Percentiles rank a stretch among this genome's conserved stretches.
These are phyloP conservation scores for Microtus montanus DNA, from an alignment of 2,113 vertebrate species.

Conservation along the genomic window DNA sequence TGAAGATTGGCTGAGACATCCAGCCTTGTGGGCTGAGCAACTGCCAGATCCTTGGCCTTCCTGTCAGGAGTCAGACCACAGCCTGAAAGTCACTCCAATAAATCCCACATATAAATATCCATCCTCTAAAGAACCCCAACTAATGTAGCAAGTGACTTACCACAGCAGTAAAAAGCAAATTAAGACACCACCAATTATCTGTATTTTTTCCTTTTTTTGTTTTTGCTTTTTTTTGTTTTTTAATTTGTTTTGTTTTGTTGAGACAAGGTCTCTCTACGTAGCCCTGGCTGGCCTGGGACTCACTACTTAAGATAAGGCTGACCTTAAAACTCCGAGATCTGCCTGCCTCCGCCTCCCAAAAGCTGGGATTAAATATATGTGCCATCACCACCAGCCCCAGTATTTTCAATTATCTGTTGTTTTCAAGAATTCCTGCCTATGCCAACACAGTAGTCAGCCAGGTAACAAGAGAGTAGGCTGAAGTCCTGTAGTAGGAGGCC, in stretches of 20 bases:
- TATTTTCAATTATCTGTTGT: conserved; percentile 6
- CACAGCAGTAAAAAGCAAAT: background rate
- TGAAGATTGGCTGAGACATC: background rate
- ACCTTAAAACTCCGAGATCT: background rate
- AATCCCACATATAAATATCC: background rate
- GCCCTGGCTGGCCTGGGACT: background rate
- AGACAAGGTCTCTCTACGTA: background rate
- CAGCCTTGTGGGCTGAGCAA: background rate
- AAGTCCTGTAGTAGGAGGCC: background rate
- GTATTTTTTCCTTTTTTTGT: background rate
- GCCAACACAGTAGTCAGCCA: background rate
- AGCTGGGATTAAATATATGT: background rate
- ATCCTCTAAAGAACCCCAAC: background rate
- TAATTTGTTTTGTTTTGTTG: background rate
- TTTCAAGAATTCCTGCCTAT: background rate
- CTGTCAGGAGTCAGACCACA: background rate
- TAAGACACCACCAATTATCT: background rate
- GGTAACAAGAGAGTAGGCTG: background rate
- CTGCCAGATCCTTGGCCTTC: background rate
- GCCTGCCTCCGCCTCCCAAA: background rate
- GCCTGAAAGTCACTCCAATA: background rate
- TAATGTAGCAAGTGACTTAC: background rate
- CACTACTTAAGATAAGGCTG: background rate
- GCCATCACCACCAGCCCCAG: background rate
- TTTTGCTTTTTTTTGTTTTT: background rate